A percentile compares a stretch with the other conserved stretches of the same genome.
Evolutionary conservation across 1,140 invertebrate genomes (phyloP).

Genomic region (Zaprionus capensis): DNA sequence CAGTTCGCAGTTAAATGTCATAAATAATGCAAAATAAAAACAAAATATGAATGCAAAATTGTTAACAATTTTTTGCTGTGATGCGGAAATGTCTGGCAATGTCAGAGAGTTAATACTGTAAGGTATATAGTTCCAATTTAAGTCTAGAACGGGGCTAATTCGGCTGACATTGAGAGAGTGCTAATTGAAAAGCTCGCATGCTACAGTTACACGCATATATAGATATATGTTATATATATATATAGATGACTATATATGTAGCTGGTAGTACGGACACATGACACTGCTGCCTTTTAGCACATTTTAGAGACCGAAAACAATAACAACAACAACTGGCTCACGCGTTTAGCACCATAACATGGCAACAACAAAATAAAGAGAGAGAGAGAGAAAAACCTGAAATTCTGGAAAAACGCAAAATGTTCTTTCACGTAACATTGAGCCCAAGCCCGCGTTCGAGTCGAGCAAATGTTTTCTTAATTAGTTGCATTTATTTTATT

Average conservation of each 20-base stretch:
- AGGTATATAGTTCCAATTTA: constrained; percentile 5
- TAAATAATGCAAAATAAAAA: constrained; percentile 63
- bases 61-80: constrained; percentile 36
- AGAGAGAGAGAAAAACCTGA: constrained; percentile 30
- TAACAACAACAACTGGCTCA: constrained; percentile 26
- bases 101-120: not conserved
- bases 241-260: not conserved
- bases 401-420: constrained; percentile 17
- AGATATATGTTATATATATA: not conserved
- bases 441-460: not conserved
- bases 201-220: constrained; percentile 16
- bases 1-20: constrained; percentile 42
- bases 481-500: not conserved
- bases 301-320: constrained; percentile 12
- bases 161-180: constrained; percentile 47
- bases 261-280: constrained; percentile 16
- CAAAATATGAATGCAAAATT: constrained; percentile 20
- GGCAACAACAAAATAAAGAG: not conserved
- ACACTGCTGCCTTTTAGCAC: constrained; percentile 39
- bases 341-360: constrained; percentile 31
- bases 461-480: constrained; percentile 5
- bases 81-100: constrained; percentile 62
- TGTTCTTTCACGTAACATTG: not conserved
- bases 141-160: not conserved
- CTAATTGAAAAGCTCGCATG: constrained; percentile 47